Percentiles rank a stretch among this genome's conserved stretches.
Evolutionary conservation across 2,888 invertebrate genomes (phyloP).

Genomic region (Zonitis immaculata): DNA sequence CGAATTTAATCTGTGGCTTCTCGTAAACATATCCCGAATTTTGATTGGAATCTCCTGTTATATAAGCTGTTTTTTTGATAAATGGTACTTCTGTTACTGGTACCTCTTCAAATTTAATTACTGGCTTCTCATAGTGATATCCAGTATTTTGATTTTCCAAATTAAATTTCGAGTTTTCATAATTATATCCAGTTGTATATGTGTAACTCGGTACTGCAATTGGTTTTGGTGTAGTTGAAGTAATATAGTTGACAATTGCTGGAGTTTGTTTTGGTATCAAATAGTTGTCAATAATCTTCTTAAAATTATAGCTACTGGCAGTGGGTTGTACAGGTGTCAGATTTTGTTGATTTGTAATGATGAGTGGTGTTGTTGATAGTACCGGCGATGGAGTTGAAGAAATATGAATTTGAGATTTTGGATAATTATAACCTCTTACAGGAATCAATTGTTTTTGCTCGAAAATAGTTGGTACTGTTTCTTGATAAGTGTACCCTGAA

Average conservation of each 20-base stretch:
- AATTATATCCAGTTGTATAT: conserved; percentile 28
- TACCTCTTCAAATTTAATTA: conserved; percentile 7
- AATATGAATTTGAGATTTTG: conserved; percentile 35
- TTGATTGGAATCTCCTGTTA: conserved; percentile 30
- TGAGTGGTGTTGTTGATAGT: conserved; percentile 7
- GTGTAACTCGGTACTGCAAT: conserved; percentile 25
- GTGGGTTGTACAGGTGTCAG: neutral
- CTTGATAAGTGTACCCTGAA: conserved; percentile 12
- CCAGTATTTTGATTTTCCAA: conserved; percentile 38
- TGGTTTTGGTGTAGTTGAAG: conserved; percentile 29
- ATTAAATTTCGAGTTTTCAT: conserved; percentile 36
- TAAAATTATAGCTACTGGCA: conserved; percentile 12
- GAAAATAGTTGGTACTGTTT: conserved; percentile 1
- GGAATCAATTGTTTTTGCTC: neutral
- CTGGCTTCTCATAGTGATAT: conserved; percentile 24
- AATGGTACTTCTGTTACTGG: conserved; percentile 38
- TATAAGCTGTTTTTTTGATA: conserved; percentile 40
- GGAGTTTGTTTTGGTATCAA: conserved; percentile 35
- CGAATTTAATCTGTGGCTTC: conserved; percentile 15
- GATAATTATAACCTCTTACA: conserved; percentile 38
- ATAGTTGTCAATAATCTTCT: conserved; percentile 37
- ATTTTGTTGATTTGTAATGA: neutral
- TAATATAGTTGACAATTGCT: conserved; percentile 8
- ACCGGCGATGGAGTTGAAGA: conserved; percentile 1
- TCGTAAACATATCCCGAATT: conserved; percentile 27